phyloP scores from a whole-genome alignment of 1,140 invertebrate genomes.

The Tetraneura akinire region DNA sequence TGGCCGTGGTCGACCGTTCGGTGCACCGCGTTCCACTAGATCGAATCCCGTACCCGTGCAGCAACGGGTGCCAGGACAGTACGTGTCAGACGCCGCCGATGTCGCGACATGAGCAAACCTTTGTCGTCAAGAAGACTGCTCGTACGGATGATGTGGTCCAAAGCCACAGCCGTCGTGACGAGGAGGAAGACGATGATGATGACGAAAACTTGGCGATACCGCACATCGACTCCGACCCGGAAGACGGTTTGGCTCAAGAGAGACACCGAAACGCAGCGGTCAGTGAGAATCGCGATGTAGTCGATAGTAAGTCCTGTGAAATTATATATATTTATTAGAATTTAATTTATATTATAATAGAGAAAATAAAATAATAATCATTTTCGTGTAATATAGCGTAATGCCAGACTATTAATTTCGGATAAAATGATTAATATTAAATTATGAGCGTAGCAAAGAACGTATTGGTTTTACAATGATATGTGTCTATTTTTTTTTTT shows the following conservation, averaged over 20 bases:
- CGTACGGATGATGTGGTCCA: not conserved
- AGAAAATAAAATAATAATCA: too few species aligned
- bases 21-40: slow-evolving; percentile 38
- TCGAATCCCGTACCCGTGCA: slow-evolving; percentile 33
- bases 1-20: slow-evolving; percentile 44
- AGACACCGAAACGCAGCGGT: not conserved
- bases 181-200: not conserved
- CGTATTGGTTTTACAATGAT: too few species aligned
- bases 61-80: slow-evolving; percentile 21
- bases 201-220: slow-evolving; percentile 41
- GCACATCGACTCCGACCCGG: slow-evolving; percentile 40
- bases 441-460: too few species aligned
- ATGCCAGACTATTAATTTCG: too few species aligned
- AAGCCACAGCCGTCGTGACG: not conserved
- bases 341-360: too few species aligned
- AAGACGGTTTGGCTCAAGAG: slow-evolving; percentile 7
- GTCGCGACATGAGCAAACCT: not conserved
- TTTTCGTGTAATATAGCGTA: too few species aligned
- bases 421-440: too few species aligned
- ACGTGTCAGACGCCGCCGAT: not conserved
- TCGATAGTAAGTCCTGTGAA: not conserved
- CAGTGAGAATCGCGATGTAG: not conserved
- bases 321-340: too few species aligned
- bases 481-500: too few species aligned
- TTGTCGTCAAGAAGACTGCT: not conserved